phyloP scores from a whole-genome alignment of 2,888 invertebrate genomes.

The Villa cingulata region DNA sequence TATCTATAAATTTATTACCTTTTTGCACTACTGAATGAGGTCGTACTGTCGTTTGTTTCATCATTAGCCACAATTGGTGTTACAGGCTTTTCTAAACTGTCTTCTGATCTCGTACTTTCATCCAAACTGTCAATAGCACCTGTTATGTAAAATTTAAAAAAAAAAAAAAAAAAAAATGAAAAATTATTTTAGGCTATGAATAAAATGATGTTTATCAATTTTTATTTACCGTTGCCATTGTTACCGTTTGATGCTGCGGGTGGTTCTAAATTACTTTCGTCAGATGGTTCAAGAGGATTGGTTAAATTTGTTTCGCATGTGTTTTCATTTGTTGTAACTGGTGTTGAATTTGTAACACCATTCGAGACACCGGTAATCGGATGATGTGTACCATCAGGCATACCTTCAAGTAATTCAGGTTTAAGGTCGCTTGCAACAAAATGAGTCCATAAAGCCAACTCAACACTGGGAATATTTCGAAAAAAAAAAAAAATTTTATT shows the following conservation, averaged over 20 bases:
- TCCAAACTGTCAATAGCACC: constrained; percentile 39
- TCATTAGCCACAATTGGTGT: constrained; percentile 35
- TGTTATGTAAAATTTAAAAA: constrained; percentile 3
- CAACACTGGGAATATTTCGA: constrained; percentile 42
- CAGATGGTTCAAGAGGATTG: constrained; percentile 37
- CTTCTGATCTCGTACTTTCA: constrained; percentile 60
- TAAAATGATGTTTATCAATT: constrained; percentile 17
- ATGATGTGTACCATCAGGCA: constrained; percentile 36
- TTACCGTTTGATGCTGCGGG: constrained; percentile 28
- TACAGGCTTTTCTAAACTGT: constrained; percentile 54
- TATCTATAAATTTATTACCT: constrained; percentile 12
- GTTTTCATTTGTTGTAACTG: neutral
- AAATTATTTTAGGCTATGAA: neutral
- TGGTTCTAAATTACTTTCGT: constrained; percentile 70
- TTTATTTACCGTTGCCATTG: constrained; percentile 18
- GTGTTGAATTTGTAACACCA: constrained; percentile 6
- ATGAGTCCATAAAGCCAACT: constrained; percentile 87
- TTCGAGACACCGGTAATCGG: constrained; percentile 13
- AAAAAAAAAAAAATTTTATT: neutral
- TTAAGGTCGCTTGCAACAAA: constrained; percentile 72
- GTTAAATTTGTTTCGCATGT: constrained; percentile 20
- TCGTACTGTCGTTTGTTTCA: constrained; percentile 23
- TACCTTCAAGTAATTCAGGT: constrained; percentile 69
- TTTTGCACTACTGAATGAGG: constrained; percentile 21
- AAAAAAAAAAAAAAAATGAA: neutral